These are phyloP conservation scores for Tortricodes alternella DNA, from an alignment of 2,888 invertebrate species.

Conservation along the genomic window DNA sequence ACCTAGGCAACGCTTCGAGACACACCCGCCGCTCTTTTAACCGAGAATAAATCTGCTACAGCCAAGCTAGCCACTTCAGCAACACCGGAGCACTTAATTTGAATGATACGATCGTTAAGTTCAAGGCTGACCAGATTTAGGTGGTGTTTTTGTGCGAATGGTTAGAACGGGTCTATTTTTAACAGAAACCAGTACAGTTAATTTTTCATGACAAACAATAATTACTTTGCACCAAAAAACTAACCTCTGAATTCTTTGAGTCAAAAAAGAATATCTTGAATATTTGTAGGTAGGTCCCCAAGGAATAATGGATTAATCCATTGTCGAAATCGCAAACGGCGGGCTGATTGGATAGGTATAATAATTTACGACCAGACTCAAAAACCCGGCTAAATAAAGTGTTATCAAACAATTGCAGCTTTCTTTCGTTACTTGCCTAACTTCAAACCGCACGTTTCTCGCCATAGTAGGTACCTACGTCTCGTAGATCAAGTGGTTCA, in stretches of 20 bases:
- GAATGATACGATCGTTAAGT: constrained; percentile 57
- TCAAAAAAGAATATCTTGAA: too few relatives aligned
- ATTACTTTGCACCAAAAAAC: neutral
- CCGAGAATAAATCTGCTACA: constrained; percentile 63
- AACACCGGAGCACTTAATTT: constrained; percentile 50
- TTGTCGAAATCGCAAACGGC: neutral
- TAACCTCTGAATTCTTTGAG: constrained; percentile 27
- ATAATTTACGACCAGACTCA: constrained; percentile 41
- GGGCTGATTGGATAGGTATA: neutral
- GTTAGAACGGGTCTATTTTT: constrained; percentile 13
- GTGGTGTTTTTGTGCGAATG: constrained; percentile 42
- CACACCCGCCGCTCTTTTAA: constrained; percentile 70
- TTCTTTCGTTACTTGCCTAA: constrained; percentile 57
- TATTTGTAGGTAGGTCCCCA: too few relatives aligned
- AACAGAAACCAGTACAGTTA: constrained; percentile 5
- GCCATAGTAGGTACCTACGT: constrained; percentile 34
- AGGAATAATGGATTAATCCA: too few relatives aligned
- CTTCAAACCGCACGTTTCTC: constrained; percentile 43
- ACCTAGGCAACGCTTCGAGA: constrained; percentile 77
- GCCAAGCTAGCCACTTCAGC: constrained; percentile 46
- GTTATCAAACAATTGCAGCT: constrained; percentile 57
- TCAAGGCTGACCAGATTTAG: constrained; percentile 69
- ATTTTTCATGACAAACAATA: neutral
- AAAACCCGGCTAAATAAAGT: constrained; percentile 54
- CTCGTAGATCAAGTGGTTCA: constrained; percentile 5